Base-by-base conservation (phyloP, 2,113 vertebrate genomes). In the Melanerpes formicivorus region DNA sequence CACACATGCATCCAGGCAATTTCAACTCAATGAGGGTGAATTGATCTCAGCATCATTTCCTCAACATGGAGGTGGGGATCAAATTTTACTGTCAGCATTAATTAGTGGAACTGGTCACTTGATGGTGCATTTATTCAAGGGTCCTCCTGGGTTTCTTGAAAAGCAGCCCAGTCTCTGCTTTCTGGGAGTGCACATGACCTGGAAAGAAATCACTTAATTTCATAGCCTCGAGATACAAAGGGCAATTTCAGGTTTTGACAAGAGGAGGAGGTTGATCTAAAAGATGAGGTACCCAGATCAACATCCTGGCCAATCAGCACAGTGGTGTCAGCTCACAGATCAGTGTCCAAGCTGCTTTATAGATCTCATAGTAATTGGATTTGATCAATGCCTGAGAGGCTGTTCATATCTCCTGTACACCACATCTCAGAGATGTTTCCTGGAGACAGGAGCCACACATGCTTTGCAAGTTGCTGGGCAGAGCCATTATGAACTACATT, bases 401-500 rank as follows among this genome's bases (percentile, higher is more conserved):
- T 48, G 30, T 9, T 50, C 52, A 10, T 10, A 54, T 70, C 77
- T 69, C 62, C 65, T 52, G 80, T 23, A 19, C 54, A 29, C 23
- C 59, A 54, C 56, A n/a, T 6, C 58, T 26, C 69, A 52, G 25
- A 0, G 0, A 12, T 1, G 3, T 10, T 30, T 29, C 42, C 80
- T 9, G 27, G 42, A 18, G 72, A 55, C 9, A 9, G 64, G 23
- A 86, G 46, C 26, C 56, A 34, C 1, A 1, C 29, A 32, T 19
- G 27, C 48, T 76, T 52, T 70, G 50, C 44, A 34, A 27, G 34
- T n/a, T 34, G 23, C 56, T 64, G 55, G 16, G 22, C 1, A 83
- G 40, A 0, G 0, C n/a, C 30, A 60, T 1, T 10, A 22, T 2
- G 2, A 90, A 40, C 46, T 58, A 44, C 55, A 46, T 19, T 6